phyloP scores from a whole-genome alignment of 2,113 vertebrate genomes.

The Hiodon alosoides region DNA sequence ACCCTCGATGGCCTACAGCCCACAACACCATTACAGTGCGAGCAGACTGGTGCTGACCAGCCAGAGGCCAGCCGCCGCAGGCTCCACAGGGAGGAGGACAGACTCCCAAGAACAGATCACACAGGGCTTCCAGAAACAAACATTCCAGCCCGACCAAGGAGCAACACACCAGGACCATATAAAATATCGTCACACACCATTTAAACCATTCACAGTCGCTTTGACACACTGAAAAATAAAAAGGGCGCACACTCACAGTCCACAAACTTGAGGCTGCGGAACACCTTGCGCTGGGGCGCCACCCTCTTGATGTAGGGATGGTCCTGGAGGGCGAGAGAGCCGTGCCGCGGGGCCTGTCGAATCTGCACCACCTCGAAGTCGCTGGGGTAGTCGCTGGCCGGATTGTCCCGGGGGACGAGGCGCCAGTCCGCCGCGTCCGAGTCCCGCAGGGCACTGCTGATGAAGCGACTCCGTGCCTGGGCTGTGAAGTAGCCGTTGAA shows the following conservation, averaged over 20 bases:
- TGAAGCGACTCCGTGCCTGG: slow-evolving; percentile 88
- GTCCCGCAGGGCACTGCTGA: slow-evolving; percentile 82
- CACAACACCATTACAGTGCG: too few relatives aligned
- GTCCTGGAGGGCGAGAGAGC: slow-evolving; percentile 78
- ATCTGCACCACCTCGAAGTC: slow-evolving; percentile 97
- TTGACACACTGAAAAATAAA: too few relatives aligned
- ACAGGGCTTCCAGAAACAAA: too few relatives aligned
- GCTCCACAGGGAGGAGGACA: too few relatives aligned
- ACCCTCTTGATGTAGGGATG: slow-evolving; percentile 96
- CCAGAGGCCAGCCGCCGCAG: too few relatives aligned
- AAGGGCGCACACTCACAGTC: slow-evolving; percentile 71
- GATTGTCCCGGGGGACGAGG: slow-evolving; percentile 89
- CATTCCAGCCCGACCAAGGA: too few relatives aligned
- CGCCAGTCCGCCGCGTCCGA: slow-evolving; percentile 77
- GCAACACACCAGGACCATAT: too few relatives aligned
- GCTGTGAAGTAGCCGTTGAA: slow-evolving; percentile 86
- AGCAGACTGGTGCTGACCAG: too few relatives aligned
- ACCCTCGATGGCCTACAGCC: too few relatives aligned
- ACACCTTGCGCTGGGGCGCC: slow-evolving; percentile 87
- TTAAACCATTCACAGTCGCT: too few relatives aligned
- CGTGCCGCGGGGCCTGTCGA: slow-evolving; percentile 70
- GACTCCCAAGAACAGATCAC: too few relatives aligned
- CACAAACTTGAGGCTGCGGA: slow-evolving; percentile 80
- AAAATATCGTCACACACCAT: too few relatives aligned
- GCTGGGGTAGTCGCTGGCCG: slow-evolving; percentile 92